Evolutionary conservation across 2,888 invertebrate species (phyloP), one percentile per base, ranked within the genome.

Genomic region (Drosophila limbata): DNA sequence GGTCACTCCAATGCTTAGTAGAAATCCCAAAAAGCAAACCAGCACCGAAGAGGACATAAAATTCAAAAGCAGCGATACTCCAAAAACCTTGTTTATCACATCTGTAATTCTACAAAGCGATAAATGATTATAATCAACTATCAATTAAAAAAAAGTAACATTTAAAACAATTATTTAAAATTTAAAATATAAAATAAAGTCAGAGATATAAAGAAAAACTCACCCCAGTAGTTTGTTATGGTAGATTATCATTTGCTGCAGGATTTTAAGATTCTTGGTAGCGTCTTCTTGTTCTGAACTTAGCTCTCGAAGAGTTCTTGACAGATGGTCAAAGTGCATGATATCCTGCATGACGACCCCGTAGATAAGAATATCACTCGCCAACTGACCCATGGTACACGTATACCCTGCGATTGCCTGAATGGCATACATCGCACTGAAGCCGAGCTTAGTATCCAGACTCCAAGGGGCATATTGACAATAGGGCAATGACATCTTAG

Each of bases 21-120:
- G 90, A 56, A 92, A 91, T 19, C 91, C 91, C 71, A 91, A 69
- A 53, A 92, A 89, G 63, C 92, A 92, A 47, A 92, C 90, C 5
- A 90, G 68, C 21, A 92, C 61, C 0, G 91, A 89, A 0, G 91
- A 91, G 3, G 88, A 79, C 5, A 88, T 42, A 35, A 91, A 88
- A 55, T 91, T 92, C 9, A 91, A 65, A 4, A 92, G 65, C 15
- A 92, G 62, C 0, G 91, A 79, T 0, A 90, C 55, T 0, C 91
- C 91, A 55, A 92, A 92, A 0, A 91, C 81, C 1, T 81, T 73
- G 56, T 92, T 91, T 15, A 91, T 80, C 0, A 77, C 56, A 1
- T 77, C 73, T 1, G 82, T 77, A 2, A 91, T 71, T 1, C 84
- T 88, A 25, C 9, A 31, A 19, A n/a, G n/a, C n/a, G 1, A 31